Percentiles rank a stretch among this genome's conserved stretches.
Evolutionary conservation across 2,113 vertebrate genomes (phyloP).

Genomic region (Callithrix jacchus): DNA sequence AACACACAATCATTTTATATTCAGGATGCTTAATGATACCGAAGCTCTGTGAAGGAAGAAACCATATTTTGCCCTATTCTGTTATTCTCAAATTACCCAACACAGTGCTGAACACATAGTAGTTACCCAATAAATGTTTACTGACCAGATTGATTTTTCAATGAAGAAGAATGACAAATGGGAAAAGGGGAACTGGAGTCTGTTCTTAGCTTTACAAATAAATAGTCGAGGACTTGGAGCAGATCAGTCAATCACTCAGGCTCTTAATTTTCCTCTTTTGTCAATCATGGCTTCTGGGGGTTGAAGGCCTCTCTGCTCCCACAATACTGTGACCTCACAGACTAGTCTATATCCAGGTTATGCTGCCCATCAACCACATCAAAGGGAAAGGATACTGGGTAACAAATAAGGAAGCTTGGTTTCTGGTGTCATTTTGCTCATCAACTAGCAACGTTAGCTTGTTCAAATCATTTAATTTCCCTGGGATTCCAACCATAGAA

Average conservation of each 20-base stretch:
- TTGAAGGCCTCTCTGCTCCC: neutral
- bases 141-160: neutral
- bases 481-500: neutral
- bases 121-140: neutral
- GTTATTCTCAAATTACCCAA: neutral
- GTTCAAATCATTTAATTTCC: conserved; percentile 14
- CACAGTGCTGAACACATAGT: neutral
- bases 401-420: neutral
- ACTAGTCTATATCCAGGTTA: neutral
- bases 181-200: neutral
- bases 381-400: neutral
- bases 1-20: neutral
- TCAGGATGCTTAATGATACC: neutral
- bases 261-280: neutral
- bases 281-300: neutral
- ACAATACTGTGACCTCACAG: neutral
- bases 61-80: neutral
- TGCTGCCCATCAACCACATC: neutral
- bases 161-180: neutral
- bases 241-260: neutral
- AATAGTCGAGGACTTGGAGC: neutral
- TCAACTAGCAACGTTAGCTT: neutral
- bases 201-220: neutral
- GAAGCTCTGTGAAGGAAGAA: neutral
- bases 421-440: neutral